These are phyloP conservation scores for Ophioninae sp. DNA, from an alignment of 2,888 invertebrate genomes.

Conservation along the genomic window DNA sequence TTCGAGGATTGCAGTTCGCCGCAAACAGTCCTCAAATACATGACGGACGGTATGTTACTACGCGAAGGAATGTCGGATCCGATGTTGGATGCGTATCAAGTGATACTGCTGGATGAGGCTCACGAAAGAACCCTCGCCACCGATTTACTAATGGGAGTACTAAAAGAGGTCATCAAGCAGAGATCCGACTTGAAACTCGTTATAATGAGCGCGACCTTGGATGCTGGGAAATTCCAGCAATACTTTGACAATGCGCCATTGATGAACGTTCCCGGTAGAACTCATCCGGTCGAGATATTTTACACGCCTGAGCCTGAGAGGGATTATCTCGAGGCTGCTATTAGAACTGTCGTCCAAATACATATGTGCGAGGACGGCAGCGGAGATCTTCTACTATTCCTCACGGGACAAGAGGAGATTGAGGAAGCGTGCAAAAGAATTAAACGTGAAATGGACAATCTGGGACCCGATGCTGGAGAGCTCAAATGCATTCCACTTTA, in stretches of 20 bases:
- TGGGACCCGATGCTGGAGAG: slow-evolving; percentile 98
- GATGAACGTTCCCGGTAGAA: slow-evolving; percentile 98
- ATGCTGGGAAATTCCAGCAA: slow-evolving; percentile 99
- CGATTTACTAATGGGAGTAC: slow-evolving; percentile 99
- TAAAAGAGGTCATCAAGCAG: slow-evolving; percentile 98
- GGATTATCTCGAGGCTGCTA: slow-evolving; percentile 99
- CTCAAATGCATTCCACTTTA: slow-evolving; percentile 99
- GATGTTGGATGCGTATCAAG: slow-evolving; percentile 97
- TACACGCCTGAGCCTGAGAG: slow-evolving; percentile 99
- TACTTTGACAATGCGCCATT: slow-evolving; percentile 99
- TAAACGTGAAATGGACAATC: slow-evolving; percentile 96
- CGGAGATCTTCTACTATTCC: slow-evolving; percentile 95
- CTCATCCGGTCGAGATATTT: slow-evolving; percentile 98
- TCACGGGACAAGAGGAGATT: slow-evolving; percentile 96
- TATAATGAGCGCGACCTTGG: slow-evolving; percentile 99
- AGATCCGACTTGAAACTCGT: slow-evolving; percentile 96
- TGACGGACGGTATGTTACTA: slow-evolving; percentile 99
- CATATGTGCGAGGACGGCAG: slow-evolving; percentile 97
- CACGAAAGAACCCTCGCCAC: slow-evolving; percentile 99
- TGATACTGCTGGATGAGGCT: slow-evolving; percentile 98
- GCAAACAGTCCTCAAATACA: slow-evolving; percentile 97
- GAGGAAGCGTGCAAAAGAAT: slow-evolving; percentile 99
- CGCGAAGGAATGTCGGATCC: slow-evolving; percentile 99
- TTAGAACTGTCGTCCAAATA: slow-evolving; percentile 97
- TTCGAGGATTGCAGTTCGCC: slow-evolving; percentile 99